A percentile compares a stretch with the other conserved stretches of the same genome.
Evolutionary conservation across 2,888 invertebrate genomes (phyloP).

Genomic region (Mellilla xanthometata): DNA sequence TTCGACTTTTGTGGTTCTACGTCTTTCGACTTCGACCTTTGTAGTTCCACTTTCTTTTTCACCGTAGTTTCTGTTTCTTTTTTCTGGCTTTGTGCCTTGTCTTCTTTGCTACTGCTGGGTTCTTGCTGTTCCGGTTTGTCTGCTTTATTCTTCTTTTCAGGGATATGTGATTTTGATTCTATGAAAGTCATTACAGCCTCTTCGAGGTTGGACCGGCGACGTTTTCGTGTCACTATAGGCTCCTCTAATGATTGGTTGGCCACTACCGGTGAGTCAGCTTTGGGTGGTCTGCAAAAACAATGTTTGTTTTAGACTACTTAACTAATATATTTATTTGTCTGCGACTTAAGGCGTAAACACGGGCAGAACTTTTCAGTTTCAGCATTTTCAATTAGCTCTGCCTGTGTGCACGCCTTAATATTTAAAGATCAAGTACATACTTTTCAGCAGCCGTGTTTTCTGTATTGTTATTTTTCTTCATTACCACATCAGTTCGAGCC

Average conservation of each 20-base stretch:
- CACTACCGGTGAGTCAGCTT: background rate
- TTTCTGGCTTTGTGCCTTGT: conserved; percentile 14
- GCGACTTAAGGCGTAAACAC: too few relatives aligned
- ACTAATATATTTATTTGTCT: too few relatives aligned
- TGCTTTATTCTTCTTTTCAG: conserved; percentile 39
- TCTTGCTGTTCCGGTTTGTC: conserved; percentile 29
- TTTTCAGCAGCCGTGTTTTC: conserved; percentile 36
- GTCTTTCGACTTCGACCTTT: conserved; percentile 27
- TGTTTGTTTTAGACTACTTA: too few relatives aligned
- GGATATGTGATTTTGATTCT: conserved; percentile 47
- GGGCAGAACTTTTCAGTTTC: too few relatives aligned
- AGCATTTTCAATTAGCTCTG: too few relatives aligned
- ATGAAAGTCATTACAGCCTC: conserved; percentile 57
- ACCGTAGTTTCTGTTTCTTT: conserved; percentile 4
- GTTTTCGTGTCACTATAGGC: conserved; percentile 47
- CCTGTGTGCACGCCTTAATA: background rate
- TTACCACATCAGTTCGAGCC: conserved; percentile 36
- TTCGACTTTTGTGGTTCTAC: too few relatives aligned
- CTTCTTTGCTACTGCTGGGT: conserved; percentile 27
- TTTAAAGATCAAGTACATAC: conserved; percentile 17
- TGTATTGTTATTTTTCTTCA: conserved; percentile 24
- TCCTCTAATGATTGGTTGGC: conserved; percentile 28
- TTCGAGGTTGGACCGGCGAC: conserved; percentile 53
- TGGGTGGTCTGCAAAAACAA: conserved; percentile 4
- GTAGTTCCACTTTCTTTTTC: conserved; percentile 11